Evolutionary conservation across 2,888 invertebrate genomes (phyloP).

Genomic region (Gasteruption jaculator): DNA sequence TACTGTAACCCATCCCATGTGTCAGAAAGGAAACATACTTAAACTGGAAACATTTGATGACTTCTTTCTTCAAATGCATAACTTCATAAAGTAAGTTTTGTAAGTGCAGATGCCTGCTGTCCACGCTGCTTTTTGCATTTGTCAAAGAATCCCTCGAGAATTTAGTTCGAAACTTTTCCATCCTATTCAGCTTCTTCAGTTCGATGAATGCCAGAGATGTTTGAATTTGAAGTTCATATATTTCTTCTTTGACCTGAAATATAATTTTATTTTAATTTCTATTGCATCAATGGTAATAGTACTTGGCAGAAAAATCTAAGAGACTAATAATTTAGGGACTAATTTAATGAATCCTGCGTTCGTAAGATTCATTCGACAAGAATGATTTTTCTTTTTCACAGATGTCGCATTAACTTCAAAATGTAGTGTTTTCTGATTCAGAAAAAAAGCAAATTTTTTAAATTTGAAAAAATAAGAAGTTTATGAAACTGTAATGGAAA

Average conservation of each 20-base stretch:
- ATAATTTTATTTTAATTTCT: too few species aligned
- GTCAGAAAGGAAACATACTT: too few species aligned
- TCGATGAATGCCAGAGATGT: slow-evolving; percentile 75
- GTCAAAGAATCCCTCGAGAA: slow-evolving; percentile 76
- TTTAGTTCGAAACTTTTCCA: slow-evolving; percentile 84
- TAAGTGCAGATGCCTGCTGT: slow-evolving; percentile 82
- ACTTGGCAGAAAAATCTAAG: too few species aligned
- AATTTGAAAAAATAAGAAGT: too few species aligned
- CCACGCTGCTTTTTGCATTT: slow-evolving; percentile 82
- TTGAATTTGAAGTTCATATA: slow-evolving; percentile 66
- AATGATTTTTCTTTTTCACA: slow-evolving; percentile 8
- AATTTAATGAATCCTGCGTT: too few species aligned
- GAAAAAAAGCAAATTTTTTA: too few species aligned
- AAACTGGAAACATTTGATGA: slow-evolving; percentile 90
- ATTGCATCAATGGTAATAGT: too few species aligned
- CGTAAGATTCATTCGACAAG: neutral
- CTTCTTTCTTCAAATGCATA: slow-evolving; percentile 89
- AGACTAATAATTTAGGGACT: too few species aligned
- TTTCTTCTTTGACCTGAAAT: slow-evolving; percentile 59
- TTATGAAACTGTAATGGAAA: too few species aligned
- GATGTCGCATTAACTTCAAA: too few species aligned
- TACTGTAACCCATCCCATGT: slow-evolving; percentile 12
- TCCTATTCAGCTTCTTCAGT: slow-evolving; percentile 82
- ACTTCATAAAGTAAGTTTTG: slow-evolving; percentile 94
- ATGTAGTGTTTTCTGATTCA: too few species aligned